These are phyloP conservation scores for Caenorhabditis sp. DNA, from an alignment of 2,888 invertebrate genomes.

Conservation along the genomic window DNA sequence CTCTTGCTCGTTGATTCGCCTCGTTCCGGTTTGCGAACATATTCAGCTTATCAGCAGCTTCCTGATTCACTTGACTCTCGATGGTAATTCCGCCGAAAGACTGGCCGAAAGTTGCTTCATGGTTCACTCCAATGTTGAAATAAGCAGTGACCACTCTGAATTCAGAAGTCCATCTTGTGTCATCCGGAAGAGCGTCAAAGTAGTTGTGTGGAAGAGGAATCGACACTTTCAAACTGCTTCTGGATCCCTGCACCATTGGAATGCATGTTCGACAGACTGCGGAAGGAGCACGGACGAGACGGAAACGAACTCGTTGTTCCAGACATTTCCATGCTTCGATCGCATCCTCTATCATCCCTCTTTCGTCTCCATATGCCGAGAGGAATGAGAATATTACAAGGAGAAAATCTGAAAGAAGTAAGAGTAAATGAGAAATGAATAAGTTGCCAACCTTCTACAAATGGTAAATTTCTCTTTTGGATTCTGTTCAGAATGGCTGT, in stretches of 20 bases:
- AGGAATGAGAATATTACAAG: constrained; percentile 75
- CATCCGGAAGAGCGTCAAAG: constrained; percentile 67
- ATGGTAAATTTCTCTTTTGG: constrained; percentile 50
- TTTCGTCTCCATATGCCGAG: constrained; percentile 76
- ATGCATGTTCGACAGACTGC: constrained; percentile 72
- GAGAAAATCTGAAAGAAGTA: constrained; percentile 56
- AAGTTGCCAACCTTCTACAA: constrained; percentile 21
- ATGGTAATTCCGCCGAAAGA: constrained; percentile 65
- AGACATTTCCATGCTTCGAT: constrained; percentile 65
- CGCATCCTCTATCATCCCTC: constrained; percentile 78
- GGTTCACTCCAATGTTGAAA: constrained; percentile 71
- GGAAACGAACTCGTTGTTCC: constrained; percentile 66
- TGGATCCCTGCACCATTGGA: constrained; percentile 71
- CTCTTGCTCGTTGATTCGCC: constrained; percentile 43
- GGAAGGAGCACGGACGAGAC: constrained; percentile 70
- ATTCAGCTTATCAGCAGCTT: constrained; percentile 58
- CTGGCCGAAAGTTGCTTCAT: constrained; percentile 76
- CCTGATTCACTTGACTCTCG: constrained; percentile 64
- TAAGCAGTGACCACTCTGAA: constrained; percentile 53
- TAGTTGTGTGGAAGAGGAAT: constrained; percentile 71
- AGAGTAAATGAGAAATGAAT: too few species aligned
- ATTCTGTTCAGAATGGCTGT: constrained; percentile 73
- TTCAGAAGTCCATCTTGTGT: constrained; percentile 47
- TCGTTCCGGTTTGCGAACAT: constrained; percentile 52
- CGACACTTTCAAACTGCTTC: constrained; percentile 64